Evolutionary conservation across 2,113 vertebrate genomes (phyloP), one percentile per base, ranked within the genome.

Genomic region (Chaetorhynchus papuensis): DNA sequence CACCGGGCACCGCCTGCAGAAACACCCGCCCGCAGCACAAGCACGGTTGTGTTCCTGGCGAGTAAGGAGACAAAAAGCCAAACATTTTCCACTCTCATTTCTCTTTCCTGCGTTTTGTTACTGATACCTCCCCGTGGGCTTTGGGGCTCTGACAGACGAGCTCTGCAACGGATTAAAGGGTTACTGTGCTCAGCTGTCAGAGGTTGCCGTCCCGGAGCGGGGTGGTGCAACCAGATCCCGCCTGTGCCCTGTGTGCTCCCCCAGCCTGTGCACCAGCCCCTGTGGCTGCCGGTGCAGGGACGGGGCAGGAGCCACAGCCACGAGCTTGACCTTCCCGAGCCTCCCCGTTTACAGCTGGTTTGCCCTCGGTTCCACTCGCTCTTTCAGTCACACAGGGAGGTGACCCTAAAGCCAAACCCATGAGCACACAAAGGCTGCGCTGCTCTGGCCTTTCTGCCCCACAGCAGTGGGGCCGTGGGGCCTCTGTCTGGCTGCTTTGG

Each of bases 171-270:
- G 96, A 97, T 97, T 97, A 97, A 94, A 97, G 96, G 91, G 96
- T 96, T 92, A 92, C 96, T 93, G 94, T 95, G 96, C 94, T 97
- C 96, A 97, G 95, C 96, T 97, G 96, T 95, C 95, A 87, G 93
- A 88, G 94, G 95, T 70, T 93, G 93, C 94, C 3, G 71, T 76
- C 91, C 94, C 92, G 11, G 42, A 33, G 76, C 12, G 8, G 92
- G 90, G 63, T 9, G 68, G 45, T 93, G 95, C 86, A 97, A 93
- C 41, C 81, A 77, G 94, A 97, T 83, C 50, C 59, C 11, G 72
- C 86, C 90, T 2, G 33, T 41, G 78, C 78, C 87, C 7, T 2
- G 24, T 35, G 74, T 26, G 7, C 83, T 84, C 72, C 72, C 82
- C 72, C 33, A 27, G 72, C 54, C 76, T 2, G 13, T 2, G 87